Base-by-base conservation (phyloP, 2,888 invertebrate genomes). In the Drosophila nr. perissopoda region DNA sequence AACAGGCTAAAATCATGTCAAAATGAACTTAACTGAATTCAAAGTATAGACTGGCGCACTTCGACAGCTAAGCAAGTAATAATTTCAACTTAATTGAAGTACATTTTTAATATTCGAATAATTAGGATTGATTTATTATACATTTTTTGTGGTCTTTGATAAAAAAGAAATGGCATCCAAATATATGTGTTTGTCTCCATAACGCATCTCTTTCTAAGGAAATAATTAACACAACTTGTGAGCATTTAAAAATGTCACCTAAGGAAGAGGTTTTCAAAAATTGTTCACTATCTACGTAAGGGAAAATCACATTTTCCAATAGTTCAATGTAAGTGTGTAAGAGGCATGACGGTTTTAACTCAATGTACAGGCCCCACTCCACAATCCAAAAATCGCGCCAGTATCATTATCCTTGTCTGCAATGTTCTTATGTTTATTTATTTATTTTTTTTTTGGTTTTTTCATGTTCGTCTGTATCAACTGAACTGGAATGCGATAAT, bases 401-500 rank as follows among this genome's bases (percentile, higher is more conserved):
- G 4, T 16, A 8, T 16, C 16, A 45, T 21, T 45, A 45, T 45
- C 25, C 16, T 16, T 25, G 45, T 45, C 45, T 25, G 45, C 4
- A 16, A 45, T 45, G 16, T 51, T 27, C 36, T 60, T 49, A 48
- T 42, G 40, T 48, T 27, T 48, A 11, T 29, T 18, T 18, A 13
- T 57, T 34, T 33, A 42, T 33, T 27, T 4, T 48, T 11, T 13
- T 56, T 57, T 51, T n/a, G 29, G 10, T 11, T 21, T 42, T 21
- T 40, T 70, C 38, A 62, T 60, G 34, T 27, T 49, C 2, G 18
- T 25, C 21, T 25, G 18, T 49, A 34, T 25, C 16, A 62, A 63
- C 29, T 21, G 1, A 42, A 61, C 27, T 53, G 56, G 52, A 31
- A 58, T 45, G 57, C 63, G 63, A 67, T 76, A 64, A 33, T 33